phyloP scores from a whole-genome alignment of 2,888 invertebrate genomes.

The Strigamia maritima region DNA sequence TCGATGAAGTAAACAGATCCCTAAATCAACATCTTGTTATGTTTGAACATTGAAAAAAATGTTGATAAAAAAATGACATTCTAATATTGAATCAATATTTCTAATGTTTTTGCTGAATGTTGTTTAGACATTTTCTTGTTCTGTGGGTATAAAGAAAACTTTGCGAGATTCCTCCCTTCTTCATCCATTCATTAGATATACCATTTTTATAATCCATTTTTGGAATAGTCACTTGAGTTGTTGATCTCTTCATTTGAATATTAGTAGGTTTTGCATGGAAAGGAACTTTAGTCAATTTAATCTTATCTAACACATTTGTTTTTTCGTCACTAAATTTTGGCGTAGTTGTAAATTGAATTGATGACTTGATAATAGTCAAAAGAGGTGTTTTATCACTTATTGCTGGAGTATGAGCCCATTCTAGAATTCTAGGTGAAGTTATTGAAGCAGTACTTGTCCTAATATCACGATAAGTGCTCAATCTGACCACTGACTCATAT shows the following conservation, averaged over 20 bases:
- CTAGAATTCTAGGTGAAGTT: neutral
- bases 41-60: too few relatives aligned
- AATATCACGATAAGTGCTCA: neutral
- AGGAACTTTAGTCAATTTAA: slow-evolving; percentile 14
- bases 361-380: neutral
- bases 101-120: too few relatives aligned
- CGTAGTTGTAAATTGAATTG: neutral
- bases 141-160: too few relatives aligned
- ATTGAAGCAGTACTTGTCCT: neutral
- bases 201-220: slow-evolving; percentile 14
- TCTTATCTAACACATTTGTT: neutral
- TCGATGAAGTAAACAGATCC: too few relatives aligned
- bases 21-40: too few relatives aligned
- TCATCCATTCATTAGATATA: neutral
- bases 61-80: too few relatives aligned
- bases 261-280: neutral
- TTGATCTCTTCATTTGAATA: neutral
- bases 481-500: neutral
- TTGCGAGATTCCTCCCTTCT: too few relatives aligned
- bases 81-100: too few relatives aligned
- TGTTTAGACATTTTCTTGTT: too few relatives aligned
- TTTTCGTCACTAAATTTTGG: neutral
- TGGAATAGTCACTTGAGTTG: neutral
- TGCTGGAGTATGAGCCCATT: neutral
- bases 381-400: neutral